A percentile compares a stretch with the other conserved stretches of the same genome.
Conservation (phyloP, 2,888 invertebrate genomes). For the Seira sanloemensis region DNA sequence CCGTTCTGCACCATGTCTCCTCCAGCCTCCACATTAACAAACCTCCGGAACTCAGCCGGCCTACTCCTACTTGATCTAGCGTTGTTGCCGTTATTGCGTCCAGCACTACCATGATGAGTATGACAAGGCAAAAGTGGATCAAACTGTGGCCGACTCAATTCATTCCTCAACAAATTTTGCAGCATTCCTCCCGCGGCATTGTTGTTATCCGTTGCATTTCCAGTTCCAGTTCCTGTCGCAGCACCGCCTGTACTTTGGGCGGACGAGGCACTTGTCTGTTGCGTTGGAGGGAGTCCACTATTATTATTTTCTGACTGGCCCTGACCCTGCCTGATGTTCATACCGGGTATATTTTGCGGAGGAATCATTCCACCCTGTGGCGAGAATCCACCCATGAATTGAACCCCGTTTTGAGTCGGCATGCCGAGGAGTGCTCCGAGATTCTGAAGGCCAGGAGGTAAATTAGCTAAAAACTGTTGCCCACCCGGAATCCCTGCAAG, state of each 20-base stretch:
- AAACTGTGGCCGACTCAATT: slow-evolving; percentile 63
- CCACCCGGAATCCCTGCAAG: slow-evolving; percentile 13
- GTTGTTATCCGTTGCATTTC: neutral
- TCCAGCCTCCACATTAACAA: slow-evolving; percentile 51
- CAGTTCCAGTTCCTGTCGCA: neutral
- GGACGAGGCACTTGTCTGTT: slow-evolving; percentile 61
- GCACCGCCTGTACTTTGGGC: neutral
- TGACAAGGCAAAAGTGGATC: slow-evolving; percentile 68
- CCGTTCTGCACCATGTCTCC: neutral
- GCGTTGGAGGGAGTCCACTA: slow-evolving; percentile 52
- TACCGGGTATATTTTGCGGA: neutral
- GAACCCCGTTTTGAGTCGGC: slow-evolving; percentile 32
- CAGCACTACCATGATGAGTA: slow-evolving; percentile 64
- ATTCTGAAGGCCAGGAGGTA: slow-evolving; percentile 45
- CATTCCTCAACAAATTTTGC: slow-evolving; percentile 61
- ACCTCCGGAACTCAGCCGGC: slow-evolving; percentile 59
- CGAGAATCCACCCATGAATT: neutral
- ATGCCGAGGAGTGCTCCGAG: slow-evolving; percentile 46
- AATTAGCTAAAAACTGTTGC: slow-evolving; percentile 5
- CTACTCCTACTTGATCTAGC: slow-evolving; percentile 29
- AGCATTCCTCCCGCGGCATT: slow-evolving; percentile 19
- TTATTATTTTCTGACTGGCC: slow-evolving; percentile 35
- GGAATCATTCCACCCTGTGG: neutral
- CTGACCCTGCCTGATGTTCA: neutral
- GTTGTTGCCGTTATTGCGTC: neutral